Evolutionary conservation across 1,140 invertebrate species (phyloP).

Genomic region (Drosophila subpulchrella): DNA sequence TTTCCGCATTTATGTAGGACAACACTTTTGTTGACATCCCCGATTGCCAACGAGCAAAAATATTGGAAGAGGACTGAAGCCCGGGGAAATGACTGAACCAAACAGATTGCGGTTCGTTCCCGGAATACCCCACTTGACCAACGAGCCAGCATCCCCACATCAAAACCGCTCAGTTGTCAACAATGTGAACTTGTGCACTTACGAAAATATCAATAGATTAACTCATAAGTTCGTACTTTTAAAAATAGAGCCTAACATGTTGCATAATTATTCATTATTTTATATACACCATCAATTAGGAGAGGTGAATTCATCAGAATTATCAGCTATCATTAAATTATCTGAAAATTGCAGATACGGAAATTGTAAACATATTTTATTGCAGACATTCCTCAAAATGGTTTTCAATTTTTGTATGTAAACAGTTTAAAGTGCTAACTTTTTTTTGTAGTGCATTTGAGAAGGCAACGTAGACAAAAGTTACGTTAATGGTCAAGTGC

Average conservation of each 20-base stretch:
- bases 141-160: not conserved
- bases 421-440: no score
- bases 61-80: slow-evolving; percentile 14
- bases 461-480: slow-evolving; percentile 67
- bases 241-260: no score
- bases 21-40: slow-evolving; percentile 56
- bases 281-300: no score
- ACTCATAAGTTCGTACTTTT: no score
- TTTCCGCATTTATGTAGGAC: slow-evolving; percentile 5
- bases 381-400: no score
- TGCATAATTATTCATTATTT: no score
- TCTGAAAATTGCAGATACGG: no score
- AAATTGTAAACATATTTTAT: no score
- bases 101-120: slow-evolving; percentile 11
- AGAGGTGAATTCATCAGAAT: no score
- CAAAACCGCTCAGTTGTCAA: slow-evolving; percentile 1
- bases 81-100: slow-evolving; percentile 11
- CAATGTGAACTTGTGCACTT: not conserved
- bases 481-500: slow-evolving; percentile 76
- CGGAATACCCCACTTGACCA: slow-evolving; percentile 28
- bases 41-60: slow-evolving; percentile 23
- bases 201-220: not conserved
- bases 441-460: not conserved
- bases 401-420: no score
- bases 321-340: no score